phyloP scores from a whole-genome alignment of 1,140 invertebrate species.

The Spodoptera frugiperda region DNA sequence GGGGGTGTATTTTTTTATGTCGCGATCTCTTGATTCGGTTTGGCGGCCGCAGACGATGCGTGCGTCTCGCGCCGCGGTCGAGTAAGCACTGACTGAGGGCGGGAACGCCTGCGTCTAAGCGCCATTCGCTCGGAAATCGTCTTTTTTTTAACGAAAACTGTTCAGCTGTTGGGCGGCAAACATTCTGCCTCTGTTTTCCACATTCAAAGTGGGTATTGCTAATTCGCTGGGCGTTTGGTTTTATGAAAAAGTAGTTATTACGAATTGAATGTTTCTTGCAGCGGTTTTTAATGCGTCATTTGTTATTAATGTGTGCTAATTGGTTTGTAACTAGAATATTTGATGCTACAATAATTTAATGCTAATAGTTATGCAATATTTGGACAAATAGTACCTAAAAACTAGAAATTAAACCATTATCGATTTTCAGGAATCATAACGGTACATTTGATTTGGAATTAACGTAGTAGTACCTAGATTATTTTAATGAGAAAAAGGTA shows the following conservation, averaged over 20 bases:
- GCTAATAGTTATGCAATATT: too few species aligned
- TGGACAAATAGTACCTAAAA: too few species aligned
- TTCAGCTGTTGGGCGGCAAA: slow-evolving; percentile 52
- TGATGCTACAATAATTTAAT: too few species aligned
- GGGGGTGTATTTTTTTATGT: slow-evolving; percentile 24
- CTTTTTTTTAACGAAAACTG: slow-evolving; percentile 38
- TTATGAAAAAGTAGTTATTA: slow-evolving; percentile 1
- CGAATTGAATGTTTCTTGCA: background rate
- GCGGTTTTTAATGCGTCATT: background rate
- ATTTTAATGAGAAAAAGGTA: too few species aligned
- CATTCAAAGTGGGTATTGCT: slow-evolving; percentile 37
- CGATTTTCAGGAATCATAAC: too few species aligned
- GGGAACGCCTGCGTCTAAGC: slow-evolving; percentile 57
- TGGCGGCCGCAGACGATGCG: slow-evolving; percentile 26
- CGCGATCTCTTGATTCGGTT: slow-evolving; percentile 39
- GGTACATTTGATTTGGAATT: too few species aligned
- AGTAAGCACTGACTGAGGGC: slow-evolving; percentile 68
- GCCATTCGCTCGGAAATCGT: slow-evolving; percentile 38
- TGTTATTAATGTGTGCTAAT: background rate
- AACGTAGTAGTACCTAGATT: too few species aligned
- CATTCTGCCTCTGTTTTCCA: slow-evolving; percentile 51
- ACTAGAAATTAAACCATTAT: too few species aligned
- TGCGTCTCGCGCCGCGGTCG: slow-evolving; percentile 48
- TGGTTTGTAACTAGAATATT: background rate
- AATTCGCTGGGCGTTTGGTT: slow-evolving; percentile 29